These are phyloP conservation scores for Celastrina argiolus DNA, from an alignment of 2,888 invertebrate genomes.

Conservation along the genomic window DNA sequence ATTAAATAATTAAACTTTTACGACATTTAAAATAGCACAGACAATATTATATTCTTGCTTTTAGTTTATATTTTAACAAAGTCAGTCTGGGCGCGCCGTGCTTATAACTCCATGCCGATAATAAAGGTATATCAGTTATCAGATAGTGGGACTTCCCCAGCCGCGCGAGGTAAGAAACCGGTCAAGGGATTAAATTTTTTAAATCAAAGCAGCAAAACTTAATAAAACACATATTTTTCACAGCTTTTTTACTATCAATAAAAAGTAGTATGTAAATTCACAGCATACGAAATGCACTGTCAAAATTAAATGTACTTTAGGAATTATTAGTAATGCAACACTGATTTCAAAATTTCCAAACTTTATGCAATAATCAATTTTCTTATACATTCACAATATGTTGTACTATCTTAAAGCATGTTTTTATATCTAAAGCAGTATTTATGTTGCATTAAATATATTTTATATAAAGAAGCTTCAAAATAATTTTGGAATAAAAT, in stretches of 20 bases:
- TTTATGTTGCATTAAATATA: not conserved
- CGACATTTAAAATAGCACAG: too few species aligned
- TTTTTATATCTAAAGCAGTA: not conserved
- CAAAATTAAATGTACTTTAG: slow-evolving; percentile 5
- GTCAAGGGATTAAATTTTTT: too few species aligned
- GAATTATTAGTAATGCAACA: slow-evolving; percentile 6
- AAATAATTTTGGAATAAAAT: not conserved
- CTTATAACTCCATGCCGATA: too few species aligned
- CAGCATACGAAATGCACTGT: slow-evolving; percentile 16
- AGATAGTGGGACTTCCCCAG: too few species aligned
- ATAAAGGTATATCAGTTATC: too few species aligned
- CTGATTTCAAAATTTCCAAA: not conserved
- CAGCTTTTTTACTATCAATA: slow-evolving; percentile 16
- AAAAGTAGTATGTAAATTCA: slow-evolving; percentile 1
- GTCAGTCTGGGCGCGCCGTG: too few species aligned
- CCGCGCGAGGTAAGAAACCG: too few species aligned
- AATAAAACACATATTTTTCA: slow-evolving; percentile 8
- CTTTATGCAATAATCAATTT: not conserved
- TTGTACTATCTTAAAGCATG: not conserved
- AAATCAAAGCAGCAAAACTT: not conserved
- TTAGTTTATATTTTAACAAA: too few species aligned
- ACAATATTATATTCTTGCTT: too few species aligned
- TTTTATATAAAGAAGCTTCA: not conserved
- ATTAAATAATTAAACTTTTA: too few species aligned
- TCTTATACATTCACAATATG: not conserved